Percentiles rank a stretch among this genome's conserved stretches.
phyloP scores from a whole-genome alignment of 1,140 invertebrate genomes.

The Polypedilum pembai region DNA sequence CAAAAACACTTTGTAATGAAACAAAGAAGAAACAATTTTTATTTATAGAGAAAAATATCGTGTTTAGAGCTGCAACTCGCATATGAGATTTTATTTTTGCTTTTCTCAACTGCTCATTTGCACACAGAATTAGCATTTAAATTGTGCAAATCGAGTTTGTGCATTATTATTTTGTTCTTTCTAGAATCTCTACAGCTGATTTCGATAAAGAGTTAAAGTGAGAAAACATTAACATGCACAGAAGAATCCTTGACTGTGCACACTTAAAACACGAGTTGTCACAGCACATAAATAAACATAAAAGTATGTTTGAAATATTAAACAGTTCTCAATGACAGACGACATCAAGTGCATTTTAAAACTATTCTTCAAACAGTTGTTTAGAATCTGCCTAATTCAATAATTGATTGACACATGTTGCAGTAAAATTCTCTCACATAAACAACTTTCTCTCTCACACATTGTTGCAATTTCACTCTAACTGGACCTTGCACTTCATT shows the following conservation, averaged over 20 bases:
- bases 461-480: neutral
- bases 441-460: constrained; percentile 11
- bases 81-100: neutral
- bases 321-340: neutral
- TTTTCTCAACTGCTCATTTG: constrained; percentile 15
- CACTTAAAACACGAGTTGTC: neutral
- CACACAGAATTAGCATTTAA: neutral
- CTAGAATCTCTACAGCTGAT: neutral
- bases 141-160: neutral
- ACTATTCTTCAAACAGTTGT: neutral
- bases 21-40: too few species aligned
- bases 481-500: neutral
- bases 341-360: constrained; percentile 24
- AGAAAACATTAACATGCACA: neutral
- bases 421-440: neutral
- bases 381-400: neutral
- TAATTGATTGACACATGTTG: constrained; percentile 18
- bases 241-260: neutral
- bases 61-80: too few species aligned
- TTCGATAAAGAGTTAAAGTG: neutral
- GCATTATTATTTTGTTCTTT: neutral
- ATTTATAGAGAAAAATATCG: too few species aligned
- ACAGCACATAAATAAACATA: neutral
- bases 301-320: neutral
- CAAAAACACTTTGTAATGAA: too few species aligned